A percentile compares a stretch with the other conserved stretches of the same genome.
Evolutionary conservation across 2,888 invertebrate species (phyloP).

Genomic region (Unio pictorum): DNA sequence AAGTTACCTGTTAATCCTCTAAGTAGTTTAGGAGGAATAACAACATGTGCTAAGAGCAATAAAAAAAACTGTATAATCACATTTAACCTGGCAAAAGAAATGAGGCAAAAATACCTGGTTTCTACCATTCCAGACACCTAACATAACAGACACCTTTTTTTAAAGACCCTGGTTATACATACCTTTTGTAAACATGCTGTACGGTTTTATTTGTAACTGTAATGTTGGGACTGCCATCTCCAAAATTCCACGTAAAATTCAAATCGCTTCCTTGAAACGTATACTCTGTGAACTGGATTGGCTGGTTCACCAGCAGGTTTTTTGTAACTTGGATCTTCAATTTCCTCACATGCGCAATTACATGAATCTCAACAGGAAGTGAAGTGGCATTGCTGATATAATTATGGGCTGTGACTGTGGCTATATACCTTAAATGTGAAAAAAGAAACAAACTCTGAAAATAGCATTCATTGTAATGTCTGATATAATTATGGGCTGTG

Average conservation of each 20-base stretch:
- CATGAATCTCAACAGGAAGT: conserved; percentile 45
- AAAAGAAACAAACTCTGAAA: neutral
- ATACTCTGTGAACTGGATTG: conserved; percentile 50
- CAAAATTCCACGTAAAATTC: conserved; percentile 68
- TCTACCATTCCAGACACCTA: too few relatives aligned
- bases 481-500: too few relatives aligned
- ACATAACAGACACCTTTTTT: too few relatives aligned
- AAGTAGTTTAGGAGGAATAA: neutral
- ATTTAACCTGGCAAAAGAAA: too few relatives aligned
- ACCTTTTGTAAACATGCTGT: conserved; percentile 50
- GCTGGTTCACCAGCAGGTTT: conserved; percentile 40
- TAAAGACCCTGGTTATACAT: conserved; percentile 5
- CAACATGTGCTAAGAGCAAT: too few relatives aligned
- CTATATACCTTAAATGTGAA: conserved; percentile 45
- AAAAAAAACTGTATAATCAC: too few relatives aligned
- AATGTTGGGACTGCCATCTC: conserved; percentile 52
- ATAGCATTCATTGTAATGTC: neutral
- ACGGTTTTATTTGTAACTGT: conserved; percentile 5
- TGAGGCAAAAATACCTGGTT: too few relatives aligned
- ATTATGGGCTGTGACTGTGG: conserved; percentile 61
- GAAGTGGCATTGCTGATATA: conserved; percentile 57
- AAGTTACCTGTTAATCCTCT: too few relatives aligned
- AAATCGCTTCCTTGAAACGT: conserved; percentile 62
- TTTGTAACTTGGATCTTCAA: conserved; percentile 34
- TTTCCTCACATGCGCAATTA: conserved; percentile 42